Evolutionary conservation across 2,797 vertebrate species (phyloP), one percentile per base, ranked within the genome.

Genomic region (Molossus molossus): DNA sequence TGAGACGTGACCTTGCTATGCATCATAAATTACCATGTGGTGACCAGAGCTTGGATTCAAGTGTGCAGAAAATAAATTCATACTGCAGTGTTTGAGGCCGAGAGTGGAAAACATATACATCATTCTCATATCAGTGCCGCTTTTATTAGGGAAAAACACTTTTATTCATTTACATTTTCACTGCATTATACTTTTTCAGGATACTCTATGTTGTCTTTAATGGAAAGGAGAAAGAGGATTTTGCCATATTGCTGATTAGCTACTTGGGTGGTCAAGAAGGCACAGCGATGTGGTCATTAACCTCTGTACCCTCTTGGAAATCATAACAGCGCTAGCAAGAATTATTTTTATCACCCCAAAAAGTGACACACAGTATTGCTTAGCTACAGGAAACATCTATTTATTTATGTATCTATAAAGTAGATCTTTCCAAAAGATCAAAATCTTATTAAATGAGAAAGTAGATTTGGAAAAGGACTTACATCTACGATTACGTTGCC

Each of bases 31-130:
- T 86, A 90, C 69, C 58, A 58, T 65, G 65, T 88, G 58, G 82
- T 93, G 57, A 91, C 72, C 79, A 90, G 94, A 91, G 17, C 70
- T 92, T 50, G 37, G 37, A 81, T 76, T 76, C 55, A 53, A 93
- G 75, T 37, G 10, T 65, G 70, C 40, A 58, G 37, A 73, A 91
- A 29, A 23, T 48, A 72, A 77, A 90, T 73, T 87, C 94, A 75
- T 67, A 33, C 25, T 80, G 80, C 60, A 73, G 73, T 33, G 45
- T 57, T 67, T 88, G 80, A 93, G 53, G 17, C 23, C 25, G n/a
- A 62, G 48, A 86, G 33, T 62, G 62, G 62, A 29, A 90, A 95
- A 70, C 40, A 72, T 33, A 77, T 40, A 33, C 6, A 12, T 37
- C 0, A 0, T 86, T 77, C 6, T 13, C 6, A 2, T 57, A 77